Evolutionary conservation across 2,113 vertebrate species (phyloP).

Genomic region (Donacobius atricapilla): DNA sequence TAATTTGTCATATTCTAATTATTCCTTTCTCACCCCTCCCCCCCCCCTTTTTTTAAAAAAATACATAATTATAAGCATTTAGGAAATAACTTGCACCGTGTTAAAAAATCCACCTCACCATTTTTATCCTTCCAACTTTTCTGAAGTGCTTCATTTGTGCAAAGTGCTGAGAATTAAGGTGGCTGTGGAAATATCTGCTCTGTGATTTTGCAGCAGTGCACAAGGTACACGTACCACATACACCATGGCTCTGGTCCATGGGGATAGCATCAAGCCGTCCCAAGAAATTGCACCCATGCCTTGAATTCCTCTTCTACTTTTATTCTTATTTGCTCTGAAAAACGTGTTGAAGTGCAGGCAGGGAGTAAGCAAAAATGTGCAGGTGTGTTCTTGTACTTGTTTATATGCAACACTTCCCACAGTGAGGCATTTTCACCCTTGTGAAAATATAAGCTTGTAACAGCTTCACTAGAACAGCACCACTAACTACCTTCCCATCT

Average conservation of each 20-base stretch:
- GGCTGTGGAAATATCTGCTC: background rate
- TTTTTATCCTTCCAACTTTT: background rate
- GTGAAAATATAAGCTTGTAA: background rate
- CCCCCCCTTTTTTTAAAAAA: background rate
- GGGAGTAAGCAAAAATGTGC: background rate
- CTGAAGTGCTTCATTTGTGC: background rate
- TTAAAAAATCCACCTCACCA: background rate
- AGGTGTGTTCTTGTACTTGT: background rate
- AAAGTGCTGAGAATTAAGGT: background rate
- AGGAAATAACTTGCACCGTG: background rate
- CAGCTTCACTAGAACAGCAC: background rate
- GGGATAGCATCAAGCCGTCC: background rate
- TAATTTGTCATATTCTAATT: constrained; percentile 49
- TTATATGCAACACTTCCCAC: background rate
- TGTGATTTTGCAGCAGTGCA: background rate
- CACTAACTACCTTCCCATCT: background rate
- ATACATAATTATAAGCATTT: constrained; percentile 9
- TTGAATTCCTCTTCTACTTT: background rate
- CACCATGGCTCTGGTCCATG: background rate
- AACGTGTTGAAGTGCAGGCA: background rate
- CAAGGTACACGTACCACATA: fast-evolving
- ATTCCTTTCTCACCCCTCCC: background rate
- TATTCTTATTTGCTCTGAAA: background rate
- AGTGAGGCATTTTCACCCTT: background rate
- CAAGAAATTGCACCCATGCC: background rate